Conservation (phyloP, 2,113 vertebrate genomes). For the Carassius carassius region DNA sequence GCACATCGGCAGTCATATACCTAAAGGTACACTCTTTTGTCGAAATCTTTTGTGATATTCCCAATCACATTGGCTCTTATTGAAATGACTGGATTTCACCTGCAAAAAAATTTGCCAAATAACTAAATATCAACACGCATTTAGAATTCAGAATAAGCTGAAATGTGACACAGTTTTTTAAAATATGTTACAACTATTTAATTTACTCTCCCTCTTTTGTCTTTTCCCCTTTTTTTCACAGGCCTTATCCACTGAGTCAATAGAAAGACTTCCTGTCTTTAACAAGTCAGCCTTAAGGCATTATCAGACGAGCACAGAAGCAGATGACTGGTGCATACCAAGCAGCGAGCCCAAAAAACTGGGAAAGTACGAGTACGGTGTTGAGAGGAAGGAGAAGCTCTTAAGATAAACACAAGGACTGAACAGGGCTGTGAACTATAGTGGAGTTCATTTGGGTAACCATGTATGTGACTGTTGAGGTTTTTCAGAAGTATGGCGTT, state of each 20-base stretch:
- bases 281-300: constrained; percentile 93
- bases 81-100: neutral
- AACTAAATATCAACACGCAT: no score
- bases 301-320: constrained; percentile 85
- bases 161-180: neutral
- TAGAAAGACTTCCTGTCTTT: constrained; percentile 96
- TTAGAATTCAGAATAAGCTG: neutral
- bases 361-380: constrained; percentile 74
- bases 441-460: neutral
- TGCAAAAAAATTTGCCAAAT: neutral
- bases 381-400: constrained; percentile 61
- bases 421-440: neutral
- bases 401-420: neutral
- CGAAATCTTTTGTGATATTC: neutral
- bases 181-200: neutral
- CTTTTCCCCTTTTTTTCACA: constrained; percentile 54
- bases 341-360: constrained; percentile 88
- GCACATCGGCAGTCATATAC: constrained; percentile 94
- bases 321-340: constrained; percentile 95
- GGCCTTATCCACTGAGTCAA: constrained; percentile 92
- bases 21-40: constrained; percentile 81
- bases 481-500: constrained; percentile 1
- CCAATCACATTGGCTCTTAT: neutral
- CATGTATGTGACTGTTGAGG: neutral
- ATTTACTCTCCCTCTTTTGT: neutral